phyloP scores from a whole-genome alignment of 2,113 vertebrate genomes.

The Herpetotheres cachinnans region DNA sequence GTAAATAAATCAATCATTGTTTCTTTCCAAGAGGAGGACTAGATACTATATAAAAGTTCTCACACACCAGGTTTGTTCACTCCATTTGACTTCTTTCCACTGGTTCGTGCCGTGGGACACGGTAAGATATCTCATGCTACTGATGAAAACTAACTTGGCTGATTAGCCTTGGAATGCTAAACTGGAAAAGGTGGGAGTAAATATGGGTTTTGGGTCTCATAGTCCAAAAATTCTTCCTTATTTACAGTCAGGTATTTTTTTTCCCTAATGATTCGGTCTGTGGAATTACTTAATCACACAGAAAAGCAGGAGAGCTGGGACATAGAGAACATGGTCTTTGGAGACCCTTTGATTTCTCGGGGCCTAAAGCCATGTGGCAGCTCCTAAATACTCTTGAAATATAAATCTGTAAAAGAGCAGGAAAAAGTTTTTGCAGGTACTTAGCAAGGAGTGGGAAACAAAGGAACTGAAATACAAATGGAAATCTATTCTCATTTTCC shows the following conservation, averaged over 20 bases:
- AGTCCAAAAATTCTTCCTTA: neutral
- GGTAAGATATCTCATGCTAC: neutral
- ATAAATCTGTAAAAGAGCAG: neutral
- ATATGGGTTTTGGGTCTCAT: neutral
- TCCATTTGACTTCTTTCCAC: neutral
- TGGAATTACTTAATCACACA: neutral
- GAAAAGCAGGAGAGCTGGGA: neutral
- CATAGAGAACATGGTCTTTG: neutral
- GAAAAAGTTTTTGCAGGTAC: neutral
- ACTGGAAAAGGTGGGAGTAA: neutral
- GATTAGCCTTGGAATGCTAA: neutral
- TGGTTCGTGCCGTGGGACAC: constrained; percentile 26
- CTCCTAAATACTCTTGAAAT: neutral
- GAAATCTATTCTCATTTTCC: neutral
- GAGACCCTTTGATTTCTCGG: neutral
- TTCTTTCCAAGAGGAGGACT: constrained; percentile 36
- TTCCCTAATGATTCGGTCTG: neutral
- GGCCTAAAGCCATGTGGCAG: neutral
- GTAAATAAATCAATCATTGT: constrained; percentile 58
- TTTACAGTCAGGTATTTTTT: neutral
- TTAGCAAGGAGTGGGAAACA: neutral
- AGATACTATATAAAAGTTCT: constrained; percentile 41
- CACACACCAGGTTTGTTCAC: neutral
- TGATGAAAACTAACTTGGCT: neutral
- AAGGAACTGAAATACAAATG: neutral